phyloP scores from a whole-genome alignment of 2,888 invertebrate genomes.

The Poecilus cupreus region DNA sequence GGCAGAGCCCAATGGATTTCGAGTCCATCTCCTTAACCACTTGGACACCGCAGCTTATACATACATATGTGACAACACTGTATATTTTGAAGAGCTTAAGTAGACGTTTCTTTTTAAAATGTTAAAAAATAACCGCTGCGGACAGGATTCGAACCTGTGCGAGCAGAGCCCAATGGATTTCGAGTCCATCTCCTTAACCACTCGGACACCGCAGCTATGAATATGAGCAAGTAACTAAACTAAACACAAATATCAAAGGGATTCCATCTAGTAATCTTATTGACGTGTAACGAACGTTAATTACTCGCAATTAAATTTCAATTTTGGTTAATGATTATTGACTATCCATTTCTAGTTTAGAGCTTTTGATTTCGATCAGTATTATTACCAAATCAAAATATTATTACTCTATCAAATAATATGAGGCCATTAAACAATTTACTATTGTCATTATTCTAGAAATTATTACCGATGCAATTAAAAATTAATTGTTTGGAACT shows the following conservation, averaged over 20 bases:
- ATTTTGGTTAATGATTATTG: not conserved
- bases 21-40: constrained; percentile 91
- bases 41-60: constrained; percentile 87
- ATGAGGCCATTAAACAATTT: constrained; percentile 11
- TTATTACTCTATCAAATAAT: constrained; percentile 16
- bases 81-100: too few species aligned
- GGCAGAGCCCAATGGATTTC: constrained; percentile 86
- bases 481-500: not conserved
- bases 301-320: not conserved
- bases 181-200: constrained; percentile 91
- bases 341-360: not conserved
- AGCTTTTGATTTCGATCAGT: not conserved
- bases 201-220: constrained; percentile 85
- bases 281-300: not conserved
- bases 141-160: constrained; percentile 91
- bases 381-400: constrained; percentile 27
- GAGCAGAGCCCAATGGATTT: constrained; percentile 86
- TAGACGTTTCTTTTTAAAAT: too few species aligned
- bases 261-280: too few species aligned
- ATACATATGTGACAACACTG: too few species aligned
- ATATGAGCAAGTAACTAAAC: constrained; percentile 78
- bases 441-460: not conserved
- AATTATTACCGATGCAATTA: not conserved
- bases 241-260: too few species aligned
- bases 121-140: constrained; percentile 76